Conservation (phyloP, 2,797 vertebrate genomes). For the Argentina silus region DNA sequence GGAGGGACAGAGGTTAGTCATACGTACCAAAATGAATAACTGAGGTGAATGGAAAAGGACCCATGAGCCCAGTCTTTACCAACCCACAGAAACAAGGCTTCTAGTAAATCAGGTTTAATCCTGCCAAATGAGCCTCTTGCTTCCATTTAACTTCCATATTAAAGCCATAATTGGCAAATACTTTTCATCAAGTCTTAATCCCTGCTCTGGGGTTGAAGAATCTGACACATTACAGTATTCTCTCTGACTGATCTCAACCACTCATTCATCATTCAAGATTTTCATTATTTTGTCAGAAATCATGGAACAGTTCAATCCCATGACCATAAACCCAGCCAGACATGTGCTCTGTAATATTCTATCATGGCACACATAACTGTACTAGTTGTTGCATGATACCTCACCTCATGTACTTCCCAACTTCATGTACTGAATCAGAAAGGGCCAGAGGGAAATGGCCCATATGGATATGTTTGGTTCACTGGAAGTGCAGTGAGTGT, state of each 20-base stretch:
- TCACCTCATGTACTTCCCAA: background rate
- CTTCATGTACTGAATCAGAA: background rate
- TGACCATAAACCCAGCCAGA: background rate
- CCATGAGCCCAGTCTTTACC: constrained; percentile 18
- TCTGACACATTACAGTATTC: background rate
- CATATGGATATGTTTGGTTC: constrained; percentile 10
- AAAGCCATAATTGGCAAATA: constrained; percentile 62
- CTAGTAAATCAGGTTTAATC: constrained; percentile 64
- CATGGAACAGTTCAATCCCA: background rate
- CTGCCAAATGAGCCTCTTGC: constrained; percentile 43
- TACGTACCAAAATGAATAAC: constrained; percentile 4
- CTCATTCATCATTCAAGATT: constrained; percentile 31
- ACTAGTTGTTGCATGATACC: background rate
- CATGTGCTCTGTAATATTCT: background rate
- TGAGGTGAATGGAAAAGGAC: constrained; percentile 23
- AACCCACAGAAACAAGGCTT: constrained; percentile 37
- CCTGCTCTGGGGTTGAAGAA: constrained; percentile 37
- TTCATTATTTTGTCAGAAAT: constrained; percentile 27
- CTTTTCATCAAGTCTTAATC: constrained; percentile 59
- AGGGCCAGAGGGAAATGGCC: background rate
- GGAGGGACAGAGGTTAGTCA: background rate
- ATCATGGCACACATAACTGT: background rate
- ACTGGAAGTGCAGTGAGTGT: constrained; percentile 1
- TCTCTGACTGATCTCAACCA: constrained; percentile 1
- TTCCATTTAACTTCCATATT: constrained; percentile 46